Conservation (phyloP, 2,797 vertebrate species). For the Leptoclinus maculatus region DNA sequence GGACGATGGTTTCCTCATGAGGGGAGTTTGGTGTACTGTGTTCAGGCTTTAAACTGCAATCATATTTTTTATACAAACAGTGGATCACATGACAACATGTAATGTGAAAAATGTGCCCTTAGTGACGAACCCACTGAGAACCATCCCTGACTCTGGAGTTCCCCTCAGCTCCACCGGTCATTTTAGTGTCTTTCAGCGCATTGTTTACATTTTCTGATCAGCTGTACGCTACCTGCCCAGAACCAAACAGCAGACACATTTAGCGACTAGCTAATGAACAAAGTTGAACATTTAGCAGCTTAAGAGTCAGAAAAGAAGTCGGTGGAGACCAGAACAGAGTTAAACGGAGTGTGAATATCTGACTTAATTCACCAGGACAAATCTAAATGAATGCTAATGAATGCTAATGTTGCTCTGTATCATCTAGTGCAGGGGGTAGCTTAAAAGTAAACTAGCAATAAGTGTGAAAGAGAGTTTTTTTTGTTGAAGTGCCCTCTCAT, state of each 20-base stretch:
- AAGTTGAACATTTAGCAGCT: background rate
- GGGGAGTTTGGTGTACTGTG: background rate
- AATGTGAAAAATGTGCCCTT: background rate
- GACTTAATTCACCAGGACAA: background rate
- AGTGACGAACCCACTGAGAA: background rate
- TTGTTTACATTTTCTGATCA: too few relatives aligned
- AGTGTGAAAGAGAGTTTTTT: background rate
- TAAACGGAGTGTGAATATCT: background rate
- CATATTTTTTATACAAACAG: background rate
- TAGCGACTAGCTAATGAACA: background rate
- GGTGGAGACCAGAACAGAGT: background rate
- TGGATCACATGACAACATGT: background rate
- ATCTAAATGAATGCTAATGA: background rate
- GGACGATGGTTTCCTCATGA: slow-evolving; percentile 3
- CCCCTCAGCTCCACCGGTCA: too few relatives aligned
- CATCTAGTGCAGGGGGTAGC: background rate
- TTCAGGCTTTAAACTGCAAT: background rate
- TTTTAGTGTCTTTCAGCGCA: too few relatives aligned
- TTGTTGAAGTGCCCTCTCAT: background rate
- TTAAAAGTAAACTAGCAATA: background rate
- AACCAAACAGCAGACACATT: background rate
- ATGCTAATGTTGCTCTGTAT: background rate
- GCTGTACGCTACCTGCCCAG: background rate
- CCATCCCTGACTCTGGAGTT: too few relatives aligned
- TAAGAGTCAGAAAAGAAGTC: background rate